Evolutionary conservation across 2,113 vertebrate genomes (phyloP).

Genomic region (Antechinus flavipes): DNA sequence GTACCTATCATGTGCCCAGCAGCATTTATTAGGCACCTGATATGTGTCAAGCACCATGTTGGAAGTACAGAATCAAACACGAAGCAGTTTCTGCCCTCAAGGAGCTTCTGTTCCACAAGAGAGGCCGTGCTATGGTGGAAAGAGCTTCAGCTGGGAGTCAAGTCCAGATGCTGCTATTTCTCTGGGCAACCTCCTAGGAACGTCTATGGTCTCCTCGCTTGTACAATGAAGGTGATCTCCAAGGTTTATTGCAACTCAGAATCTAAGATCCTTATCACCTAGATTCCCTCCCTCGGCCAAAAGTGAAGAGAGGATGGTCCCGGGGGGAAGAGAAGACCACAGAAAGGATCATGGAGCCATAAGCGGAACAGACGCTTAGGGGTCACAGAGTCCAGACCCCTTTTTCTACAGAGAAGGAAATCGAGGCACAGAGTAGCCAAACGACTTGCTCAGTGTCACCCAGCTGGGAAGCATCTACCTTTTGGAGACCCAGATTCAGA

Average conservation of each 20-base stretch:
- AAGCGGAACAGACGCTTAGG: background rate
- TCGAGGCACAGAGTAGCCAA: background rate
- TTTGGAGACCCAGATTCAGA: background rate
- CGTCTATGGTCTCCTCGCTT: background rate
- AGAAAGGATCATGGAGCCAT: background rate
- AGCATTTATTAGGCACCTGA: background rate
- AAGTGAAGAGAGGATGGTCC: background rate
- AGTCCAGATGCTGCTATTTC: background rate
- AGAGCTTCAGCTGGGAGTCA: background rate
- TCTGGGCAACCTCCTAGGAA: background rate
- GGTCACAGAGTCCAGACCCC: background rate
- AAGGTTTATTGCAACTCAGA: background rate
- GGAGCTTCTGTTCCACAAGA: background rate
- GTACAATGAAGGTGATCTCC: background rate
- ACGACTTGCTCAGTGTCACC: background rate
- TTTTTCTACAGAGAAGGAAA: background rate
- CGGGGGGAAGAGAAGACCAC: background rate
- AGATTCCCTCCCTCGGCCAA: background rate
- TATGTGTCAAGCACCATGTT: background rate
- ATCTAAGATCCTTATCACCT: background rate
- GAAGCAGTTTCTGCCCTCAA: background rate
- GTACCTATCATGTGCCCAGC: background rate
- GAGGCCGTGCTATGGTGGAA: background rate
- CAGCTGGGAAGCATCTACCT: background rate
- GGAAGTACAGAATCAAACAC: background rate